Evolutionary conservation across 2,888 invertebrate species (phyloP).

Genomic region (Drosophila diplacantha): DNA sequence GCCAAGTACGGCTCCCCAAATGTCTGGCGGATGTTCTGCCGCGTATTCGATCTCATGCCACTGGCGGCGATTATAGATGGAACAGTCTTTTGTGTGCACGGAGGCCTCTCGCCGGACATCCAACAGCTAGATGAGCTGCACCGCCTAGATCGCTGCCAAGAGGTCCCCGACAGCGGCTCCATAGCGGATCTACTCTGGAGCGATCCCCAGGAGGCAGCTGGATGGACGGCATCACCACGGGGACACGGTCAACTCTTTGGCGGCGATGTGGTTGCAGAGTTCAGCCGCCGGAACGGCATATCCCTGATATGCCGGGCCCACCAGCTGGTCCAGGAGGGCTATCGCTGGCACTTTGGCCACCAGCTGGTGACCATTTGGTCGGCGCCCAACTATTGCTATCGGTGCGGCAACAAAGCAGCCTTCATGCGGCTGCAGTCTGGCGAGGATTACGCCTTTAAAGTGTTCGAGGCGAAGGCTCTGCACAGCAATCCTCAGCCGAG

Average conservation of each 20-base stretch:
- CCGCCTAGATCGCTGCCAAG: slow-evolving; percentile 94
- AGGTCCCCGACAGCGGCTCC: slow-evolving; percentile 98
- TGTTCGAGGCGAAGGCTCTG: slow-evolving; percentile 80
- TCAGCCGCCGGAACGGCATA: slow-evolving; percentile 94
- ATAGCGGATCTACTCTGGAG: slow-evolving; percentile 99
- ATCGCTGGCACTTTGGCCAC: slow-evolving; percentile 98
- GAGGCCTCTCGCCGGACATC: slow-evolving; percentile 97
- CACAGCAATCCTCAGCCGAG: slow-evolving; percentile 24
- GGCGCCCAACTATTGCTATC: slow-evolving; percentile 99
- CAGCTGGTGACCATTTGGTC: slow-evolving; percentile 99
- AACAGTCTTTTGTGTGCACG: slow-evolving; percentile 96
- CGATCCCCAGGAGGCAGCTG: slow-evolving; percentile 97
- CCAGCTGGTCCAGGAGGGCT: slow-evolving; percentile 98
- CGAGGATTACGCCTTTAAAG: slow-evolving; percentile 86
- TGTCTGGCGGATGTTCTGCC: slow-evolving; percentile 98
- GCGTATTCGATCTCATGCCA: slow-evolving; percentile 97
- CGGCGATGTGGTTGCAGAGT: slow-evolving; percentile 92
- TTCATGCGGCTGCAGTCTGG: slow-evolving; percentile 91
- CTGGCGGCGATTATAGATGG: slow-evolving; percentile 99
- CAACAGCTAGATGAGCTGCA: slow-evolving; percentile 96
- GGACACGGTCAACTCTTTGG: slow-evolving; percentile 99
- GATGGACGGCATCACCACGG: slow-evolving; percentile 94
- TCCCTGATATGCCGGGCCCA: slow-evolving; percentile 97
- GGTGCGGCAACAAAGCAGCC: slow-evolving; percentile 98
- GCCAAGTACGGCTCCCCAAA: slow-evolving; percentile 99